These are phyloP conservation scores for Camponotus floridanus DNA, from an alignment of 1,140 invertebrate species.

Conservation along the genomic window DNA sequence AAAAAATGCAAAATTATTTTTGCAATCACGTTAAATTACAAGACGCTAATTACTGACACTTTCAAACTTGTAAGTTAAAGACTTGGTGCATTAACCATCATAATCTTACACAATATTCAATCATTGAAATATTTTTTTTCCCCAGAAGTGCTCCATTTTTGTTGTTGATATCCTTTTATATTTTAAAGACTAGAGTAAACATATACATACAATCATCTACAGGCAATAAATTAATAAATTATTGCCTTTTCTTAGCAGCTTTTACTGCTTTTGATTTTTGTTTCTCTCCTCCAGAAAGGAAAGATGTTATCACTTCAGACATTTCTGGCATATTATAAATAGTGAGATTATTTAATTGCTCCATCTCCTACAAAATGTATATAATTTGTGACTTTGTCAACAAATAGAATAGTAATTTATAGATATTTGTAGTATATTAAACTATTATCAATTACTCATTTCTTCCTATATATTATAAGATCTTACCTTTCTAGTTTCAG, in stretches of 20 bases:
- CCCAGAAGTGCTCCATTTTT: neutral
- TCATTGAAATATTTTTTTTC: constrained; percentile 9
- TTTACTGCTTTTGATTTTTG: constrained; percentile 88
- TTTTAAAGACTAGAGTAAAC: constrained; percentile 69
- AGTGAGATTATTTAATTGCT: constrained; percentile 93
- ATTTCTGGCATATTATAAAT: constrained; percentile 96
- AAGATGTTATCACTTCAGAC: constrained; percentile 95
- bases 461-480: constrained; percentile 12
- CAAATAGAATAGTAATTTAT: neutral
- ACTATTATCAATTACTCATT: constrained; percentile 4
- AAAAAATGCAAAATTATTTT: constrained; percentile 13
- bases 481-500: constrained; percentile 94
- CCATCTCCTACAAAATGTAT: constrained; percentile 90
- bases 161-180: constrained; percentile 13
- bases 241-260: constrained; percentile 89
- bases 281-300: constrained; percentile 90
- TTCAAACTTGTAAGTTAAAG: neutral
- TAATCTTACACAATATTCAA: neutral
- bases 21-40: neutral
- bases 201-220: constrained; percentile 45
- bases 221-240: constrained; percentile 40
- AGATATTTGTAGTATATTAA: neutral
- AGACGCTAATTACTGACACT: neutral
- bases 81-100: neutral
- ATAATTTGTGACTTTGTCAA: constrained; percentile 1